Evolutionary conservation across 2,113 vertebrate genomes (phyloP).

Genomic region (Vimba vimba): DNA sequence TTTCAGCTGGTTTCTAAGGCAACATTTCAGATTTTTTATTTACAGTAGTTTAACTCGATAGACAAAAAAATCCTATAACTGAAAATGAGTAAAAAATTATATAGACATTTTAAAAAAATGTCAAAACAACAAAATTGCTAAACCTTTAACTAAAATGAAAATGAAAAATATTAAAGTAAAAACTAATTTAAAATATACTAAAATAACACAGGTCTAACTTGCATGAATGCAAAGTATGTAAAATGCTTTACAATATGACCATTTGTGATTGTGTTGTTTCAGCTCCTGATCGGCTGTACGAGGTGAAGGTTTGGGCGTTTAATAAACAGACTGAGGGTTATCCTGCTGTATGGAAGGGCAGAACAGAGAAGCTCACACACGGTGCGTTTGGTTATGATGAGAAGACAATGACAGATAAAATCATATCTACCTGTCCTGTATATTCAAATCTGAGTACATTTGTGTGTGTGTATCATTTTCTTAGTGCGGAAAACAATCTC

Average conservation of each 20-base stretch:
- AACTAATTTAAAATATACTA: not conserved
- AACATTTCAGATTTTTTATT: not conserved
- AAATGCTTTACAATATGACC: not conserved
- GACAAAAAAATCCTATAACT: not conserved
- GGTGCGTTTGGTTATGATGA: slow-evolving; percentile 52
- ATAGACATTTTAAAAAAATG: no score
- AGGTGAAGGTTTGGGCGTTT: slow-evolving; percentile 91
- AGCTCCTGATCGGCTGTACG: slow-evolving; percentile 89
- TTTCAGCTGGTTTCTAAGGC: not conserved
- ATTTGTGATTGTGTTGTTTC: slow-evolving; percentile 51
- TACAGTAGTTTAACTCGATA: not conserved
- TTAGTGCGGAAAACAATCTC: slow-evolving; percentile 71
- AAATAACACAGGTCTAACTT: not conserved
- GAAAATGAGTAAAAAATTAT: not conserved
- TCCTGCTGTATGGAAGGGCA: slow-evolving; percentile 91
- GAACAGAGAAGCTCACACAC: slow-evolving; percentile 82
- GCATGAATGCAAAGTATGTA: not conserved
- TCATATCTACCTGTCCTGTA: not conserved
- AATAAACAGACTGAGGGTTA: slow-evolving; percentile 91
- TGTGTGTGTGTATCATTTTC: slow-evolving; percentile 7
- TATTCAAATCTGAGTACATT: not conserved
- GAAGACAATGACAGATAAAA: not conserved
- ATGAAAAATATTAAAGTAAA: no score
- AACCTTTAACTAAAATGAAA: no score
- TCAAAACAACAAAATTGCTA: no score